These are phyloP conservation scores for Thecocarcelia acutangulata DNA, from an alignment of 2,888 invertebrate genomes.

Conservation along the genomic window DNA sequence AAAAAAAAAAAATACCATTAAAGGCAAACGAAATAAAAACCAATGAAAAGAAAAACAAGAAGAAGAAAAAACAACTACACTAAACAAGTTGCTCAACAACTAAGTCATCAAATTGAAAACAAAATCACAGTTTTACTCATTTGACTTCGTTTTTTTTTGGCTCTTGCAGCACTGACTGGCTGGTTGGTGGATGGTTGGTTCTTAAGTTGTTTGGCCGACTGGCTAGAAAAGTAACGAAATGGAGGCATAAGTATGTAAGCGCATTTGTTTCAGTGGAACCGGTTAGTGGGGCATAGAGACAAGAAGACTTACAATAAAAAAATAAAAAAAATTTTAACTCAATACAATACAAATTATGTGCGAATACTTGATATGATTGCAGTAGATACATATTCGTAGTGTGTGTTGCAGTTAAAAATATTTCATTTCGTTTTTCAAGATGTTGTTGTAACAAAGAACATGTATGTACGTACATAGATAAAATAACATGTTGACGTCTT, in stretches of 20 bases:
- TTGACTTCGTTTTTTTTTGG: constrained; percentile 46
- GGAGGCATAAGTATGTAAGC: constrained; percentile 11
- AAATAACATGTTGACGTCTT: no score
- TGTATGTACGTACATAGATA: not conserved
- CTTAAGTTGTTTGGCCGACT: constrained; percentile 52
- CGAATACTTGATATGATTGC: constrained; percentile 29
- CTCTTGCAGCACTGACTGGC: constrained; percentile 55
- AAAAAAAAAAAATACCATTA: constrained; percentile 2
- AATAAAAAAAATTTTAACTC: not conserved
- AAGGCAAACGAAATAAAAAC: not conserved
- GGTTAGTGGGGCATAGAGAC: constrained; percentile 66
- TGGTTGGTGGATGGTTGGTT: constrained; percentile 21
- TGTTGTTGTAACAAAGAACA: not conserved
- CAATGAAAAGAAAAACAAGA: constrained; percentile 16
- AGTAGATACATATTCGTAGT: not conserved
- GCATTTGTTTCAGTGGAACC: constrained; percentile 52
- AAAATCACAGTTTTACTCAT: constrained; percentile 50
- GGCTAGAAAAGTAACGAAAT: constrained; percentile 51
- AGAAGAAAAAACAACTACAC: constrained; percentile 16
- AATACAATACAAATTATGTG: constrained; percentile 35
- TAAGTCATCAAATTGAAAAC: constrained; percentile 66
- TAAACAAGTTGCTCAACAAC: constrained; percentile 66
- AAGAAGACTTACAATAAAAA: constrained; percentile 24
- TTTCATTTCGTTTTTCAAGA: constrained; percentile 38
- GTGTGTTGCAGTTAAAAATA: not conserved